Percentiles rank a stretch among this genome's conserved stretches.
Conservation (phyloP, 1,140 invertebrate species). For the Platorchestia sp. region DNA sequence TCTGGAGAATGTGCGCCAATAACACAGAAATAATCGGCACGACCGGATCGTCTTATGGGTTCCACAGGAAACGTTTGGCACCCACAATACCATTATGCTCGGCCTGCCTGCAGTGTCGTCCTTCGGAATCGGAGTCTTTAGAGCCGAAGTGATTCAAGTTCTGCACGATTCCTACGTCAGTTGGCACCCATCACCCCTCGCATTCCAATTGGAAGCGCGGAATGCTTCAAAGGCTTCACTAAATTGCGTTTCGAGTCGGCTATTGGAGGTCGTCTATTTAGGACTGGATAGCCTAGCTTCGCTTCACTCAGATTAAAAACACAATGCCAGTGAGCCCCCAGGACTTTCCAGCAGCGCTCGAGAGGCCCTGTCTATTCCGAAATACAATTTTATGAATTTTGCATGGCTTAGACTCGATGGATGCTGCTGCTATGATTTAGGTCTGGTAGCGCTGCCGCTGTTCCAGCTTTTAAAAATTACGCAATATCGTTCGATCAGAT, state of each 20-base stretch:
- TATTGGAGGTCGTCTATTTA: slow-evolving; percentile 45
- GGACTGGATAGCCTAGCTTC: slow-evolving; percentile 7
- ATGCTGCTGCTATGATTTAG: neutral
- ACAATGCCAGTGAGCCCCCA: slow-evolving; percentile 20
- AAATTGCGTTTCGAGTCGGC: slow-evolving; percentile 43
- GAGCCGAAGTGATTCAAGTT: slow-evolving; percentile 4
- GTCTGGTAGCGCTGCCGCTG: neutral
- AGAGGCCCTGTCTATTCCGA: neutral
- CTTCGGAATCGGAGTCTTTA: neutral
- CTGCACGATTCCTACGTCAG: neutral
- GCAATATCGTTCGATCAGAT: neutral
- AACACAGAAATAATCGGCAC: neutral
- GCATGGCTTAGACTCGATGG: neutral
- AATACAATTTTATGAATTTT: slow-evolving; percentile 23
- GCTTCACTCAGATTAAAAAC: slow-evolving; percentile 51
- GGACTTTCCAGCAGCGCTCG: neutral
- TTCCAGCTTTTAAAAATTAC: neutral
- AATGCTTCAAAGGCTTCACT: slow-evolving; percentile 45
- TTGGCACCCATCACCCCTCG: neutral
- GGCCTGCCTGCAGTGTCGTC: neutral
- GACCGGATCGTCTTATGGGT: neutral
- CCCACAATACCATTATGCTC: slow-evolving; percentile 14
- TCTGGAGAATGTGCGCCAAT: neutral
- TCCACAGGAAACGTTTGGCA: neutral
- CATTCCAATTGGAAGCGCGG: slow-evolving; percentile 42